Percentiles rank a stretch among this genome's conserved stretches.
These are phyloP conservation scores for Ellobium chinense DNA, from an alignment of 2,888 invertebrate species.

Conservation along the genomic window DNA sequence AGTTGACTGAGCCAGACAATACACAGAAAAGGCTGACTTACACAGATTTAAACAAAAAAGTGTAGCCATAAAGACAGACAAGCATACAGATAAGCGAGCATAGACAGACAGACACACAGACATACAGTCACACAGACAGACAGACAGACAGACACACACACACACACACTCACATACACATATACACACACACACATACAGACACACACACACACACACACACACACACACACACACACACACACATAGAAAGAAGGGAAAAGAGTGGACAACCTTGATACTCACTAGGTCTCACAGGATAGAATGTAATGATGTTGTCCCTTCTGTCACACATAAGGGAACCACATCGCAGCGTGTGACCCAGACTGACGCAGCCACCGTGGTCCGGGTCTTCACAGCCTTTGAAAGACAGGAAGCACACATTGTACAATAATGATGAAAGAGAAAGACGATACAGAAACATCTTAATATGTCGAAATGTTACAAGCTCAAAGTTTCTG, in stretches of 20 bases:
- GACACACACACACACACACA: not conserved
- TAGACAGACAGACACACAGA: slow-evolving; percentile 1
- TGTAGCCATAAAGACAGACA: too few relatives aligned
- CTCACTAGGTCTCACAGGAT: not conserved
- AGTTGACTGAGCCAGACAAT: too few relatives aligned
- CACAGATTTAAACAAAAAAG: too few relatives aligned
- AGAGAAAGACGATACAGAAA: not conserved
- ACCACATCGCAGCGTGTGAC: not conserved
- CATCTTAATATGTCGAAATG: not conserved
- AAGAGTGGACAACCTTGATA: too few relatives aligned
- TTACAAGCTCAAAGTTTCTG: too few relatives aligned
- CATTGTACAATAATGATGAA: too few relatives aligned
- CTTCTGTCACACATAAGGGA: not conserved
- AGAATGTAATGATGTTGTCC: not conserved
- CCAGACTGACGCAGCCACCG: not conserved
- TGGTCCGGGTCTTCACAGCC: not conserved
- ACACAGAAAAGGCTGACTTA: too few relatives aligned
- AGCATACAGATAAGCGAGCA: not conserved
- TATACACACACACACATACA: not conserved
- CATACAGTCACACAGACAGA: not conserved
- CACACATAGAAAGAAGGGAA: not conserved
- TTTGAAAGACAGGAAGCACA: too few relatives aligned
- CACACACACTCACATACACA: not conserved
- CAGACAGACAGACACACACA: not conserved
- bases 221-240: not conserved